These are phyloP conservation scores for Apis florea DNA, from an alignment of 1,140 invertebrate genomes.

Conservation along the genomic window DNA sequence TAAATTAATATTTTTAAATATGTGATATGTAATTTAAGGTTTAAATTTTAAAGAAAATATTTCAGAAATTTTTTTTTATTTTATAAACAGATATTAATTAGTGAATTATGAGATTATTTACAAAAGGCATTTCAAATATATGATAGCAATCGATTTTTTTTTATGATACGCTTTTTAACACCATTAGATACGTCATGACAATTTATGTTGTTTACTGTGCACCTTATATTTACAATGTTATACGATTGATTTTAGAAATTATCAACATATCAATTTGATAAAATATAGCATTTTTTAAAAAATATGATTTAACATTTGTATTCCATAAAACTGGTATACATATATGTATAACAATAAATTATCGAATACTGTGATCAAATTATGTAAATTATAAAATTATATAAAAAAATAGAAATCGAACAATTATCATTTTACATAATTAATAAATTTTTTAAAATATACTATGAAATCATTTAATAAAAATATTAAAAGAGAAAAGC, in stretches of 20 bases:
- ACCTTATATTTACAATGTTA: slow-evolving; percentile 59
- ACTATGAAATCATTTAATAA: slow-evolving; percentile 11
- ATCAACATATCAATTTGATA: slow-evolving; percentile 36
- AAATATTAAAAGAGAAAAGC: background rate
- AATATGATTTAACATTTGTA: slow-evolving; percentile 46
- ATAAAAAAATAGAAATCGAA: slow-evolving; percentile 45
- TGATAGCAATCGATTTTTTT: slow-evolving; percentile 42
- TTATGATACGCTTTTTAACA: background rate
- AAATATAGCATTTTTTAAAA: slow-evolving; percentile 47
- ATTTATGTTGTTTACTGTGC: slow-evolving; percentile 36
- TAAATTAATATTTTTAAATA: slow-evolving; percentile 61
- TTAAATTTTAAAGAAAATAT: slow-evolving; percentile 39
- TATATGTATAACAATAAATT: slow-evolving; percentile 55
- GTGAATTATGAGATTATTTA: slow-evolving; percentile 54
- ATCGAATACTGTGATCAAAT: slow-evolving; percentile 35
- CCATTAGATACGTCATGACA: slow-evolving; percentile 10
- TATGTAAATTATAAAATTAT: slow-evolving; percentile 42
- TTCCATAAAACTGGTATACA: slow-evolving; percentile 25
- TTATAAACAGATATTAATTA: slow-evolving; percentile 48
- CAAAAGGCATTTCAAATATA: slow-evolving; percentile 49
- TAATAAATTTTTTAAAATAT: slow-evolving; percentile 4
- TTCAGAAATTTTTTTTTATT: slow-evolving; percentile 39
- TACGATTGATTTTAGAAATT: slow-evolving; percentile 49
- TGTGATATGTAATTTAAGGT: slow-evolving; percentile 58
- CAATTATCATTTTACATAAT: slow-evolving; percentile 20